A percentile compares a stretch with the other conserved stretches of the same genome.
These are phyloP conservation scores for Papilio demoleus DNA, from an alignment of 2,888 invertebrate species.

Conservation along the genomic window DNA sequence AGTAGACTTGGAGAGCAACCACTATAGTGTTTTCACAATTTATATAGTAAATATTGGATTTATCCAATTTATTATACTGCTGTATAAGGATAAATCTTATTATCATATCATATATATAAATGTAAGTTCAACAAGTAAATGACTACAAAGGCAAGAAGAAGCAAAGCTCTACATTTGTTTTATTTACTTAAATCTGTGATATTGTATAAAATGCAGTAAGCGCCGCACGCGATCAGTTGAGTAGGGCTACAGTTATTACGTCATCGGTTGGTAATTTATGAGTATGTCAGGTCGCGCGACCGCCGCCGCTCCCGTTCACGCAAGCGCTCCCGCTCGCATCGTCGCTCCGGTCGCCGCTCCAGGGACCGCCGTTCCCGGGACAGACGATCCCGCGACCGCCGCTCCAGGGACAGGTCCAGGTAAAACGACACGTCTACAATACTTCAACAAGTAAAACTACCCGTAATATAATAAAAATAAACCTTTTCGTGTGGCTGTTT, in stretches of 20 bases:
- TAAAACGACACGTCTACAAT: constrained; percentile 45
- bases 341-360: constrained; percentile 71
- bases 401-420: constrained; percentile 73
- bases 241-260: background rate
- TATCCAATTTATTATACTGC: too few species aligned
- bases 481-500: too few species aligned
- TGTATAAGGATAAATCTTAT: too few species aligned
- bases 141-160: background rate
- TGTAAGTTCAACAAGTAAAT: background rate
- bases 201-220: background rate
- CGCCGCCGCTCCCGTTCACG: constrained; percentile 74
- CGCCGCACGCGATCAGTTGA: background rate
- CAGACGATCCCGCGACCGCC: constrained; percentile 68
- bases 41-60: too few species aligned
- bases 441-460: too few species aligned
- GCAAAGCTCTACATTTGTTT: background rate
- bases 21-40: too few species aligned
- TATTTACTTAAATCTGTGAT: background rate
- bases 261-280: background rate
- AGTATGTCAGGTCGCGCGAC: constrained; percentile 63
- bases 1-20: too few species aligned
- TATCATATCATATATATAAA: too few species aligned
- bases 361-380: constrained; percentile 68
- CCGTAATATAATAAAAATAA: too few species aligned
- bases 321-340: constrained; percentile 69